Evolutionary conservation across 1,140 invertebrate genomes (phyloP).

Genomic region (Drosophila lowei): DNA sequence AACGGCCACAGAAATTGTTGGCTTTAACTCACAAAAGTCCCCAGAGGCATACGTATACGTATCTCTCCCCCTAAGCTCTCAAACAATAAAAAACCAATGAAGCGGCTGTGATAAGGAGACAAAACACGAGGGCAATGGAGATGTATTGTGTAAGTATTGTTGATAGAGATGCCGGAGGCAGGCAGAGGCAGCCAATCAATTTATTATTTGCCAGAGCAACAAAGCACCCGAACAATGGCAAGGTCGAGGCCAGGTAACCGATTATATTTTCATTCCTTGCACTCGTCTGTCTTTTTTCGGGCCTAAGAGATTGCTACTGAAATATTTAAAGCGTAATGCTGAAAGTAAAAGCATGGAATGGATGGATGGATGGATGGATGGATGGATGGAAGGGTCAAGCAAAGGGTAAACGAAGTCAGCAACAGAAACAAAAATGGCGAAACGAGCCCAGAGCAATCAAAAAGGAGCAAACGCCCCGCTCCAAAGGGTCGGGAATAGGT

Average conservation of each 20-base stretch:
- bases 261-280: conserved; percentile 41
- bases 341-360: conserved; percentile 8
- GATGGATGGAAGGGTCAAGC: conserved; percentile 28
- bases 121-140: conserved; percentile 8
- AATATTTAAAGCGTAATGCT: conserved; percentile 69
- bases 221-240: conserved; percentile 34
- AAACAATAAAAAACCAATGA: conserved; percentile 58
- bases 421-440: conserved; percentile 5
- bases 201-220: conserved; percentile 69
- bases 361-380: no score
- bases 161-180: background rate
- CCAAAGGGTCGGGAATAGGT: background rate
- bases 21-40: conserved; percentile 58
- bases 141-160: conserved; percentile 16
- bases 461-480: conserved; percentile 19
- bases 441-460: conserved; percentile 4
- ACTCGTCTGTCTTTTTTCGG: conserved; percentile 16
- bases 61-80: conserved; percentile 17
- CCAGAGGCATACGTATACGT: background rate
- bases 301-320: conserved; percentile 57
- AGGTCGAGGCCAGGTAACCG: conserved; percentile 43
- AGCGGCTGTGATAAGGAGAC: conserved; percentile 45
- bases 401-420: conserved; percentile 10
- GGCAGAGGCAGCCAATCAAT: conserved; percentile 69
- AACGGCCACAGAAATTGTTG: conserved; percentile 38